Evolutionary conservation across 2,113 vertebrate species (phyloP), one percentile per base, ranked within the genome.

Genomic region (Nansenia antarctica): DNA sequence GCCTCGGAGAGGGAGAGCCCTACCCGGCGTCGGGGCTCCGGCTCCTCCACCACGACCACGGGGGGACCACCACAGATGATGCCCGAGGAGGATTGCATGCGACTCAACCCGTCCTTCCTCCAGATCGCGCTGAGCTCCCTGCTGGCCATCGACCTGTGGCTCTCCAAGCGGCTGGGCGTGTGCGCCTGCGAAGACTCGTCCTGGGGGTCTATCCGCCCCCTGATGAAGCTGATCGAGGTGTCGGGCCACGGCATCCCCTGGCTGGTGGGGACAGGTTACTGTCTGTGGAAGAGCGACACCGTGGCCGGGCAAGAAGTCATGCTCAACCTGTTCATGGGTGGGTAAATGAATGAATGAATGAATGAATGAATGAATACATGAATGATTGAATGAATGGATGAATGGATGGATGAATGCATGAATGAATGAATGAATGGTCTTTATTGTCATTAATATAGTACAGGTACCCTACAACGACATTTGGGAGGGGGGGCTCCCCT

Each of bases 191-290:
- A 99, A 80, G 92, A 92, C 76, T 95, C 98, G 3, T 88, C 96
- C 14, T 99, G 96, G 94, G 97, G 96, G 60, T 96, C 94, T 63
- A 86, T 90, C 2, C 89, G 98, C 0, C 98, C 97, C 0, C 74
- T 99, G 0, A 95, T 99, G 96, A 98, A 97, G 70, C 89, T 98
- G 42, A 85, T 99, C 22, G 98, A 99, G 93, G 82, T 99, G 15
- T 95, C 96, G 0, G 98, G 98, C 0, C 98, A 99, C 0, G 97
- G 96, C 54, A 93, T 98, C 76, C 95, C 94, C 2, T 99, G 97
- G 96, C 87, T 99, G 78, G 90, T 90, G 2, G 96, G 95, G 29
- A 92, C 94, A 47, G 74, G 85, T 12, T 98, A 97, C 84, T 95
- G 94, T 62, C 82, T 99, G 70, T 94, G 89, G 74, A 93, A 94